These are phyloP conservation scores for Odontocerum albicorne DNA, from an alignment of 2,888 invertebrate genomes.

Conservation along the genomic window DNA sequence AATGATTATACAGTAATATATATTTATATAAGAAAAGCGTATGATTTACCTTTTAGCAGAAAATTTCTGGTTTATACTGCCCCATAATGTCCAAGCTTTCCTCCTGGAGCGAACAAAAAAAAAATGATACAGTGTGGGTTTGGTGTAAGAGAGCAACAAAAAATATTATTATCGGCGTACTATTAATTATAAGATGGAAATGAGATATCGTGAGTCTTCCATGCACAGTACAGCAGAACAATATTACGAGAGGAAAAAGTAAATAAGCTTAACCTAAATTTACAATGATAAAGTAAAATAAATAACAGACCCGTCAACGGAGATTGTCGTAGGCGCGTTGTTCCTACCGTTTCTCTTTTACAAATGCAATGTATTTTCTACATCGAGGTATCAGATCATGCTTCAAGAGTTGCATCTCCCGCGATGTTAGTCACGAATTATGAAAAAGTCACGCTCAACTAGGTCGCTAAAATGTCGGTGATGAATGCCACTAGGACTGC, in stretches of 20 bases:
- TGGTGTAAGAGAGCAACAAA: constrained; percentile 39
- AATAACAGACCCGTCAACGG: too few relatives aligned
- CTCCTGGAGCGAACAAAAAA: constrained; percentile 58
- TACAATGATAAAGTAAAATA: too few relatives aligned
- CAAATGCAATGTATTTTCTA: too few relatives aligned
- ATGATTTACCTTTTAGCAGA: constrained; percentile 69
- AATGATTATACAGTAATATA: constrained; percentile 39
- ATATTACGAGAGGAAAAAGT: too few relatives aligned
- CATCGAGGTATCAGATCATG: too few relatives aligned
- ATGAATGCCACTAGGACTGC: constrained; percentile 6
- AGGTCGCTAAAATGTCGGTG: constrained; percentile 14
- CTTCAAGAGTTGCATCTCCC: constrained; percentile 5
- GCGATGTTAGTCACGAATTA: constrained; percentile 12
- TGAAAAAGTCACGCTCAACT: constrained; percentile 16
- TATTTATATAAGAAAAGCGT: constrained; percentile 37
- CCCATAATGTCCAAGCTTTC: constrained; percentile 77
- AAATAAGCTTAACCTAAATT: too few relatives aligned
- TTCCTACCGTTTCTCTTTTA: constrained; percentile 1
- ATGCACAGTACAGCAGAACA: neutral
- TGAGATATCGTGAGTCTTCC: neutral
- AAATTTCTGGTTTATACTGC: constrained; percentile 79
- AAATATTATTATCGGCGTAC: too few relatives aligned
- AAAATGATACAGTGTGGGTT: constrained; percentile 60
- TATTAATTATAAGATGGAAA: too few relatives aligned
- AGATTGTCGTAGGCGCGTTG: too few relatives aligned